These are phyloP conservation scores for Tridacna gigas DNA, from an alignment of 2,888 invertebrate genomes.

Conservation along the genomic window DNA sequence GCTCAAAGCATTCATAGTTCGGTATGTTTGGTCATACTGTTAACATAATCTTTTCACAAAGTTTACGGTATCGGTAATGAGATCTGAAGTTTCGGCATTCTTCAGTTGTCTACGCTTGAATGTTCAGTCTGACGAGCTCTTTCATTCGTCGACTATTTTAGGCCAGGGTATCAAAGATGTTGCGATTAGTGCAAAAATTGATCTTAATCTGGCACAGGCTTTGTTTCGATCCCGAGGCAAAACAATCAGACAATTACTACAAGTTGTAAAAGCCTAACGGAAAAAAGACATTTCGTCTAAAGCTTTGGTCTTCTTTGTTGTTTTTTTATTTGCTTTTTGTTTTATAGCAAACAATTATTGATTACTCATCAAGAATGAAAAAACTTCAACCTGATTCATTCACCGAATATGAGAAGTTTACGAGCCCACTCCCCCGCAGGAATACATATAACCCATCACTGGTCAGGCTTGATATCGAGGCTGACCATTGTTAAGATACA, in stretches of 20 bases:
- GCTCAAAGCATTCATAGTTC: not conserved
- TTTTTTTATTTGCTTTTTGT: not conserved
- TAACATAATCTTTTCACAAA: slow-evolving; percentile 24
- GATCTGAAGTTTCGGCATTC: slow-evolving; percentile 48
- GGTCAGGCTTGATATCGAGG: no score
- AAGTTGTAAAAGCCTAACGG: not conserved
- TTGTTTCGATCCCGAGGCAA: slow-evolving; percentile 9
- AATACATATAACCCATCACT: not conserved
- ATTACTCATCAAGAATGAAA: slow-evolving; percentile 9
- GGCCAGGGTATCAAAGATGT: slow-evolving; percentile 25
- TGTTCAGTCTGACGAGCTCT: slow-evolving; percentile 28
- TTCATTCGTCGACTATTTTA: slow-evolving; percentile 17
- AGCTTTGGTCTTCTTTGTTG: not conserved
- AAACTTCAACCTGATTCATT: slow-evolving; percentile 12
- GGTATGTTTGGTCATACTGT: slow-evolving; percentile 21
- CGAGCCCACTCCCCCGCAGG: not conserved
- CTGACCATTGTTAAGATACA: no score
- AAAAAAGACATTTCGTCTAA: slow-evolving; percentile 7
- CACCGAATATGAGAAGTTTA: not conserved
- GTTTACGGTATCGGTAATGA: slow-evolving; percentile 16
- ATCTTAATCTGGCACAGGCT: slow-evolving; percentile 8
- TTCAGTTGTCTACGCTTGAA: slow-evolving; percentile 43
- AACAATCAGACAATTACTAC: slow-evolving; percentile 11
- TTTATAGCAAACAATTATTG: not conserved
- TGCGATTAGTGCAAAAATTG: slow-evolving; percentile 16